Evolutionary conservation across 2,113 vertebrate species (phyloP).

Genomic region (Tenebrosternarchus preto): DNA sequence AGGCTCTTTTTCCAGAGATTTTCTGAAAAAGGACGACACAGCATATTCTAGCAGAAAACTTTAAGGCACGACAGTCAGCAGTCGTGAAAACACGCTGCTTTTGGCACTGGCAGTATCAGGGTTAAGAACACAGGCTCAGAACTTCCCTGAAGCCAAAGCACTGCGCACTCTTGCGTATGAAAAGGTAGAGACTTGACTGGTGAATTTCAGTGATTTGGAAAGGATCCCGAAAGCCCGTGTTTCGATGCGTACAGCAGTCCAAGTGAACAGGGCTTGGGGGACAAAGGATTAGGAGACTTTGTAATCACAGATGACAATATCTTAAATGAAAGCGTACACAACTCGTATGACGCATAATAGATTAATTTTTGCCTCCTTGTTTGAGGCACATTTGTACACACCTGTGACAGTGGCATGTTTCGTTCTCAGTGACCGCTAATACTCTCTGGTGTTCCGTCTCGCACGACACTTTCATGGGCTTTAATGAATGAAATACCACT

Average conservation of each 20-base stretch:
- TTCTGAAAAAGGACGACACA: conserved; percentile 15
- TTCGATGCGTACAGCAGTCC: conserved; percentile 23
- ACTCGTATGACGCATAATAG: no score
- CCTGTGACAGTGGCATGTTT: not conserved
- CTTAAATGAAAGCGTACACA: not conserved
- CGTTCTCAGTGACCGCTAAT: not conserved
- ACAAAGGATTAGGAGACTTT: conserved; percentile 19
- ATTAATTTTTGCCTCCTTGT: not conserved
- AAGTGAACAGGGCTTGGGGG: conserved; percentile 27
- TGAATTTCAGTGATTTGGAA: conserved; percentile 44
- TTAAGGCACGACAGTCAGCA: not conserved
- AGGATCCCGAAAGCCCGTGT: conserved; percentile 22
- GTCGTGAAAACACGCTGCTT: conserved; percentile 6
- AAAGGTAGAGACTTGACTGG: conserved; percentile 21
- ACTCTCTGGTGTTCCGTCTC: conserved; percentile 2
- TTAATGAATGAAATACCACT: conserved; percentile 25
- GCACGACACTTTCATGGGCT: not conserved
- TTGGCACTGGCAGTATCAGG: not conserved
- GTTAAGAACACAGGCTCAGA: conserved; percentile 6
- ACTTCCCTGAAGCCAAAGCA: conserved; percentile 20
- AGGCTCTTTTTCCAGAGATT: not conserved
- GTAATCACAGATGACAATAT: conserved; percentile 32
- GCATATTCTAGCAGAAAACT: conserved; percentile 26
- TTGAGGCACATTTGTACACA: not conserved
- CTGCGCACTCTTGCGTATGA: conserved; percentile 33